Percentiles rank a stretch among this genome's conserved stretches.
Conservation (phyloP, 2,113 vertebrate species). For the Pyrgilauda ruficollis region DNA sequence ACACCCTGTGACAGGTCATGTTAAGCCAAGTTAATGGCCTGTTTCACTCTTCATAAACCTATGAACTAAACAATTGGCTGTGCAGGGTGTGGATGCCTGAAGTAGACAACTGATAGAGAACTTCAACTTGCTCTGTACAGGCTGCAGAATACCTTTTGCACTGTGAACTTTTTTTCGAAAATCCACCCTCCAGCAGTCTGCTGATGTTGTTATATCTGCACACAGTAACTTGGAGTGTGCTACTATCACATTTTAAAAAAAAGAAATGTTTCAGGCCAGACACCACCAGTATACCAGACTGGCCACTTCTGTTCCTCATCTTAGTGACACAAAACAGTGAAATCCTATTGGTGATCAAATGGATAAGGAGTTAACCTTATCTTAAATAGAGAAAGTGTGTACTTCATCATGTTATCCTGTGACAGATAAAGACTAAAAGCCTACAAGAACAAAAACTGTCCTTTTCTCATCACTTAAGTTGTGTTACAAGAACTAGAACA, state of each 20-base stretch:
- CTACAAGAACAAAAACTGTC: background rate
- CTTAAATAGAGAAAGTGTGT: background rate
- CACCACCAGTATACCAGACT: background rate
- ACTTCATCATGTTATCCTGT: background rate
- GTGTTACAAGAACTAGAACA: background rate
- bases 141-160: background rate
- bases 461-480: background rate
- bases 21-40: background rate
- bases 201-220: background rate
- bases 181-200: background rate
- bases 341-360: background rate
- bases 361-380: background rate
- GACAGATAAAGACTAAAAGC: background rate
- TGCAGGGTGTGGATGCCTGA: background rate
- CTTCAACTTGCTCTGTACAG: accelerated
- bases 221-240: background rate
- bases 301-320: background rate
- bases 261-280: background rate
- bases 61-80: background rate
- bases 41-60: background rate
- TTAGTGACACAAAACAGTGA: background rate
- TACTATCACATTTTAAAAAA: background rate
- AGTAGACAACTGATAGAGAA: background rate
- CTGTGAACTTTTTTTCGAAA: background rate
- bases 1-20: accelerated